Percentiles rank a stretch among this genome's conserved stretches.
phyloP scores from a whole-genome alignment of 1,140 invertebrate genomes.

The Drosophila saltans region DNA sequence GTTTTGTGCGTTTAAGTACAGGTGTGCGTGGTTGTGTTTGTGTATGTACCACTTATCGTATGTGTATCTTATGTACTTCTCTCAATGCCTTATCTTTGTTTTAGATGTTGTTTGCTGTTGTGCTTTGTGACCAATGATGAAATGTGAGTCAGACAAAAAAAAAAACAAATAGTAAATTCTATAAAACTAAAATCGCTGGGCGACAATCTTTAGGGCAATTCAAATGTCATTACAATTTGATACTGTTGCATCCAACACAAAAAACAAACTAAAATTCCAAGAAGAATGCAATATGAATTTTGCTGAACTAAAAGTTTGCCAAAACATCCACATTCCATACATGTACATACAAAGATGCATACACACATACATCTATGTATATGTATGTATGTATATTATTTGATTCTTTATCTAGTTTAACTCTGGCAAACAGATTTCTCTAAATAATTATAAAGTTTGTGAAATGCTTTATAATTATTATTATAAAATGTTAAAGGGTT shows the following conservation, averaged over 20 bases:
- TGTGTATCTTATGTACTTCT: slow-evolving; percentile 45
- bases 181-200: neutral
- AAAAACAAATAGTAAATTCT: slow-evolving; percentile 20
- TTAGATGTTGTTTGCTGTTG: slow-evolving; percentile 23
- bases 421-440: slow-evolving; percentile 1
- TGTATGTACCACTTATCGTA: slow-evolving; percentile 41
- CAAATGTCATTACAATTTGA: neutral
- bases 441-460: neutral
- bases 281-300: neutral
- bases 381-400: neutral
- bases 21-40: slow-evolving; percentile 14
- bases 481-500: neutral
- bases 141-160: slow-evolving; percentile 11
- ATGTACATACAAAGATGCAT: neutral
- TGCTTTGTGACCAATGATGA: neutral
- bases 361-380: too few species aligned
- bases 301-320: too few species aligned
- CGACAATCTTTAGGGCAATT: neutral
- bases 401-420: neutral
- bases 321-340: neutral
- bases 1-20: neutral
- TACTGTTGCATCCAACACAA: neutral
- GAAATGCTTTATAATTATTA: neutral
- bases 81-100: slow-evolving; percentile 73
- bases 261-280: neutral